Evolutionary conservation across 2,888 invertebrate genomes (phyloP).

Genomic region (Lysandra bellargus): DNA sequence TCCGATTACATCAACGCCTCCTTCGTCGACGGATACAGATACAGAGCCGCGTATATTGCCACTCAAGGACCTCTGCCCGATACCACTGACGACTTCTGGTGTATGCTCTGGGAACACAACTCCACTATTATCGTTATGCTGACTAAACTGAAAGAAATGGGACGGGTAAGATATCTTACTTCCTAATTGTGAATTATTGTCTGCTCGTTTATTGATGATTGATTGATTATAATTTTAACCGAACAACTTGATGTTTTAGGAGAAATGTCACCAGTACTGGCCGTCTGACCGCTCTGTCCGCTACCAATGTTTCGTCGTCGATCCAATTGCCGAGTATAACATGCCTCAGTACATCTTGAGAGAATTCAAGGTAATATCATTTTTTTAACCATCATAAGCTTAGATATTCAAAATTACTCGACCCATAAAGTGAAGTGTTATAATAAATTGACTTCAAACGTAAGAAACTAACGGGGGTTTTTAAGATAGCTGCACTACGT

Average conservation of each 20-base stretch:
- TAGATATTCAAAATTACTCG: not conserved
- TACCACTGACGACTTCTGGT: conserved; percentile 99
- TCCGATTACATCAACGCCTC: conserved; percentile 99
- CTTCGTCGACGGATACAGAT: conserved; percentile 97
- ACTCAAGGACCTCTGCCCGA: conserved; percentile 99
- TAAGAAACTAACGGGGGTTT: too few relatives aligned
- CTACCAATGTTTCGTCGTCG: conserved; percentile 98
- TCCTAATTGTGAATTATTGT: too few relatives aligned
- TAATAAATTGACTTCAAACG: not conserved
- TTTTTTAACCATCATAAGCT: not conserved
- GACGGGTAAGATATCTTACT: conserved; percentile 84
- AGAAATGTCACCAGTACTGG: conserved; percentile 99
- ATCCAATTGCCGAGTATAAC: conserved; percentile 99
- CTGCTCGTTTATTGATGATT: not conserved
- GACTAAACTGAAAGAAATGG: conserved; percentile 98
- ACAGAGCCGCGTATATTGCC: conserved; percentile 97
- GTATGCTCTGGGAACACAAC: conserved; percentile 99
- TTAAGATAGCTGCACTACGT: too few relatives aligned
- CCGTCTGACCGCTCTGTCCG: conserved; percentile 98
- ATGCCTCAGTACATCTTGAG: conserved; percentile 99
- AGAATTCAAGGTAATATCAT: conserved; percentile 90
- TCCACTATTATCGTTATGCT: conserved; percentile 99
- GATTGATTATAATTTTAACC: conserved; percentile 30
- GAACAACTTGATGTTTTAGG: conserved; percentile 79
- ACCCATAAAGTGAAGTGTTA: not conserved